Evolutionary conservation across 1,140 invertebrate species (phyloP), one percentile per base, ranked within the genome.

Genomic region (Drepana arcuata): DNA sequence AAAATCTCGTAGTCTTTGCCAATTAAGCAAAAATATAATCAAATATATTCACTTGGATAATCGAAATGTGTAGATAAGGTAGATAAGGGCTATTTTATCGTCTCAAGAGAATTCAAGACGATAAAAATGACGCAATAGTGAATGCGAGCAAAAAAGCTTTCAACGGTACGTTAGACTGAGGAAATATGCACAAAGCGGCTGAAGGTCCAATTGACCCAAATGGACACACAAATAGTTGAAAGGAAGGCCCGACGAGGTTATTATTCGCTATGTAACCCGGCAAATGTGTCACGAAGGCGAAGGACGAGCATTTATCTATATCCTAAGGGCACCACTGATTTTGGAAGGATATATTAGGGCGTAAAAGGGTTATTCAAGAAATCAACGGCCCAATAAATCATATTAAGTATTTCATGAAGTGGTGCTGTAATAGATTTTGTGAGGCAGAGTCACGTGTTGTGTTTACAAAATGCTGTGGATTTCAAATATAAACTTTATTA

Each of bases 181-280:
- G 54, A 54, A 68, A 66, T 64, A 66, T 72, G 63, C 61, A 70
- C 56, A 63, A 59, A 73, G 63, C 59, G 44, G 44, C 54, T 55
- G 50, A 53, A 72, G 56, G 58, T 50, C 61, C 75, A 73, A 78
- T 78, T 67, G 73, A 78, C 73, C 77, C 62, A 74, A 78, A 81
- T 78, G 68, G 70, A 59, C 68, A 69, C 54, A 72, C 64, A 67
- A 80, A 79, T 74, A 80, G 75, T 66, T 70, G 61, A 77, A 70
- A 63, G 54, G 49, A 36, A 67, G 55, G 47, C 50, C 56, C 54
- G 33, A 65, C 60, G 61, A 63, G 67, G 64, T 77, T 73, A 75
- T 81, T 78, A 75, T 69, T 74, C 71, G 67, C 62, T 56, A 47
- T 61, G 63, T 61, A 60, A 60, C 55, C 58, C 61, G 41, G 46